phyloP scores from a whole-genome alignment of 2,888 invertebrate genomes.

The Syrphus vitripennis region DNA sequence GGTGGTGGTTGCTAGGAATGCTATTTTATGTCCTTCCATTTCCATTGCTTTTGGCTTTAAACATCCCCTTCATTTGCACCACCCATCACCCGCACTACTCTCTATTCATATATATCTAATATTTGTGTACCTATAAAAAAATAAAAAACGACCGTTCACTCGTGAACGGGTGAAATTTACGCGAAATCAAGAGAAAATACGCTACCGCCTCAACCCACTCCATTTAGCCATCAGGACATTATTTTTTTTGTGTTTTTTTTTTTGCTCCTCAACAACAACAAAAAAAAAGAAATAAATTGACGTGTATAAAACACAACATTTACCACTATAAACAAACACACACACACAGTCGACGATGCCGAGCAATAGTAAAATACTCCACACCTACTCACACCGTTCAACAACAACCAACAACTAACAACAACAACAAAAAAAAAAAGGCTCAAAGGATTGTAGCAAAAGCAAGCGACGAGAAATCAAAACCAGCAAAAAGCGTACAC shows the following conservation, averaged over 20 bases:
- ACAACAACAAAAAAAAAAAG: not conserved
- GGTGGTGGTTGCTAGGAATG: not conserved
- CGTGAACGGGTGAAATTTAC: constrained; percentile 59
- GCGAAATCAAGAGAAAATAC: constrained; percentile 59
- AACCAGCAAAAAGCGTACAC: constrained; percentile 57
- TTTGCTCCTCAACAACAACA: constrained; percentile 28
- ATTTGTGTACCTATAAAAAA: not conserved
- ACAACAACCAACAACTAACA: constrained; percentile 3
- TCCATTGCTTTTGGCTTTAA: not conserved
- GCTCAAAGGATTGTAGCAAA: constrained; percentile 24
- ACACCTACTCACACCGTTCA: not conserved
- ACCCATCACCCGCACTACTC: not conserved
- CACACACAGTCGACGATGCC: constrained; percentile 1
- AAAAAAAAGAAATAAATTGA: constrained; percentile 38
- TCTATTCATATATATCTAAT: not conserved
- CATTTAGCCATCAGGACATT: constrained; percentile 49
- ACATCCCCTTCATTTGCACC: not conserved
- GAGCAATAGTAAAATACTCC: not conserved
- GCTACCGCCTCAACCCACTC: not conserved
- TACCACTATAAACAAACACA: constrained; percentile 54
- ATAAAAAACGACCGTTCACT: constrained; percentile 12
- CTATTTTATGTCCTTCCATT: constrained; percentile 17
- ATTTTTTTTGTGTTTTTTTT: constrained; percentile 1
- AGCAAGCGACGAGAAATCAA: constrained; percentile 39
- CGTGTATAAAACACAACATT: constrained; percentile 69